Base-by-base conservation (phyloP, 92 coral and sea anemone species). In the Umimayanthus kanabou region DNA sequence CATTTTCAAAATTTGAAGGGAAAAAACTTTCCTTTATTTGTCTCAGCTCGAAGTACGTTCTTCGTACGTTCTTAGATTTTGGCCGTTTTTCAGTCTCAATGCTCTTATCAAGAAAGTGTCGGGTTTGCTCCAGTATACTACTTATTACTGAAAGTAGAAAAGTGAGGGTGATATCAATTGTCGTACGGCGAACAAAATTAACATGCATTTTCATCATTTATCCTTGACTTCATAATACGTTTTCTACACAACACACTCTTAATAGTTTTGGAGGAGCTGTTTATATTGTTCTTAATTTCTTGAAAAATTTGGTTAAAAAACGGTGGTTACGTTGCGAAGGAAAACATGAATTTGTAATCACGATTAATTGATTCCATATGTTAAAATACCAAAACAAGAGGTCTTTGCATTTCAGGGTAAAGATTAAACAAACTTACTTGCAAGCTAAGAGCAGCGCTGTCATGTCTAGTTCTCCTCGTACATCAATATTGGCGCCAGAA, bases 401-500 rank as follows among this genome's bases (percentile, higher is more conserved):
- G 5, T 58, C 26, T 28, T 28, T 25, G 55, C 39, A 0, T n/a
- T 39, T 8, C 22, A 28, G 45, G 77, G 9, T 22, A 73, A 73
- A 73, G 77, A 73, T 11, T 43, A 73, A 73, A 73, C 20, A 13
- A 3, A 49, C 87, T 70, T 83, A 83, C 87, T 83, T 83, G 87
- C 87, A 83, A 22, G 77, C 87, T 9, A 67, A 43, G 42, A 43
- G 78, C 8, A 83, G 42, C 6, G 87, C 28, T 25, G 87, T 83
- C 69, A 83, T 83, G 22, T 29, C 64, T 45, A 28, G 6, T 6
- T 83, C 79, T 6, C 77, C 87, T 14, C 87, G 77, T 25, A 33
- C 43, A 43, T 83, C 87, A 6, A 83, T 30, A 28, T 49, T 70
- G 40, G 87, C 87, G 29, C 87, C 87, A n/a, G 77, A 83, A 20